phyloP scores from a whole-genome alignment of 2,888 invertebrate genomes.

The Idaea biselata region DNA sequence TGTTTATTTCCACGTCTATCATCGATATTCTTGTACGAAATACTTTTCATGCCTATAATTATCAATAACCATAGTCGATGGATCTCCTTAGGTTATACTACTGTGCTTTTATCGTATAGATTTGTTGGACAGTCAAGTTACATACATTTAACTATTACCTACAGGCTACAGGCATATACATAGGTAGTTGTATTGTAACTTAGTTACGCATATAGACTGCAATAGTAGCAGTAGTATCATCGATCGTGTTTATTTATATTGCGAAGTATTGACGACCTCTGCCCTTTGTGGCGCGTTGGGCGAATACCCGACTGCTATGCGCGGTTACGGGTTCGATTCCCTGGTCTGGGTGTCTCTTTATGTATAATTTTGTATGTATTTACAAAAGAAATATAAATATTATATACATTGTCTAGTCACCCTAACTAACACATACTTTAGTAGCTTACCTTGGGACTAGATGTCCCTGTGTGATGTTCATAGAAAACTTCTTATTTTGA shows the following conservation, averaged over 20 bases:
- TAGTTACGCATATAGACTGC: too few relatives aligned
- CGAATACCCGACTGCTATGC: too few relatives aligned
- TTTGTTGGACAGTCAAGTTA: not conserved
- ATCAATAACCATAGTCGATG: not conserved
- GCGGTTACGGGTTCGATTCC: too few relatives aligned
- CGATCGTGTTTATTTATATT: not conserved
- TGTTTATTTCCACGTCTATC: not conserved
- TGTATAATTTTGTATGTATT: not conserved
- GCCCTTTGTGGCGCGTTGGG: too few relatives aligned
- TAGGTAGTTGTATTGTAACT: not conserved
- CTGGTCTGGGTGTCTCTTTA: too few relatives aligned
- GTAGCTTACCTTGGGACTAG: too few relatives aligned
- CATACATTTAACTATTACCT: not conserved
- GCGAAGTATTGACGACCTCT: too few relatives aligned
- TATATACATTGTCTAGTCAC: too few relatives aligned
- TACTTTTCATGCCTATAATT: not conserved
- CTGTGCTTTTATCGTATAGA: not conserved
- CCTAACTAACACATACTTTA: too few relatives aligned
- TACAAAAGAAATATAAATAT: too few relatives aligned
- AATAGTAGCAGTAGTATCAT: not conserved
- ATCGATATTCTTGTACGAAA: not conserved
- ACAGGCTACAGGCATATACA: not conserved
- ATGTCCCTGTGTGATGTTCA: too few relatives aligned
- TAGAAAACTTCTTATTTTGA: slow-evolving; percentile 1
- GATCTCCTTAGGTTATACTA: not conserved